Base-by-base conservation (phyloP, 2,113 vertebrate genomes). In the Cricetomys ansorgei region DNA sequence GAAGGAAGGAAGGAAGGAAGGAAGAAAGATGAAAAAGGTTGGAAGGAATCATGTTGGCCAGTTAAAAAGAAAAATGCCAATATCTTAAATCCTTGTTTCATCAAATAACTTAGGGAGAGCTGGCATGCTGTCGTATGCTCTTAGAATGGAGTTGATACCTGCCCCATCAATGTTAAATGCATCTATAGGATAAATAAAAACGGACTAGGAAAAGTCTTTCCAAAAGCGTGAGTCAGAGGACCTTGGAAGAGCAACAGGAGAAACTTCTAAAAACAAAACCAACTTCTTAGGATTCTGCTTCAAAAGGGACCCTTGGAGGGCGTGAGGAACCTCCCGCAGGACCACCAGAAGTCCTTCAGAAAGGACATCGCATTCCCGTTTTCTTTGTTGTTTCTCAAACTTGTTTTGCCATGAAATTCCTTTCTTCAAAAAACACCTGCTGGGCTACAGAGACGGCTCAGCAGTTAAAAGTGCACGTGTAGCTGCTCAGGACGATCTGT, bases 1-100 rank as follows among this genome's bases (percentile, higher is more conserved):
- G n/a, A n/a, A n/a, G n/a, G n/a, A n/a, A n/a, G n/a, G n/a, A n/a
- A n/a, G n/a, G n/a, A n/a, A n/a, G n/a, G n/a, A n/a, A n/a, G n/a
- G n/a, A n/a, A n/a, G n/a, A n/a, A n/a, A n/a, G n/a, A n/a, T n/a
- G n/a, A n/a, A n/a, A 55, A 95, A 93, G 59, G 40, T 84, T 43
- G 77, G 27, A 94, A 94, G 37, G 10, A 91, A 93, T 94, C 19
- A 77, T 92, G 12, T 73, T 34, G 29, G 84, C 81, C 89, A 88
- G 11, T 91, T 86, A 9, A 27, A 94, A 86, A 83, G 80, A 37
- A 43, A 64, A 23, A 7, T 75, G 7, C 40, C 64, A 15, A 1
- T 59, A 84, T 96, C 88, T 94, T 88, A 81, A 29, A 94, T 94
- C 86, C 19, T 23, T 34, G 67, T 92, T 88, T 96, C 13, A 77